Evolutionary conservation across 2,113 vertebrate species (phyloP).

Genomic region (Istiophorus platypterus): DNA sequence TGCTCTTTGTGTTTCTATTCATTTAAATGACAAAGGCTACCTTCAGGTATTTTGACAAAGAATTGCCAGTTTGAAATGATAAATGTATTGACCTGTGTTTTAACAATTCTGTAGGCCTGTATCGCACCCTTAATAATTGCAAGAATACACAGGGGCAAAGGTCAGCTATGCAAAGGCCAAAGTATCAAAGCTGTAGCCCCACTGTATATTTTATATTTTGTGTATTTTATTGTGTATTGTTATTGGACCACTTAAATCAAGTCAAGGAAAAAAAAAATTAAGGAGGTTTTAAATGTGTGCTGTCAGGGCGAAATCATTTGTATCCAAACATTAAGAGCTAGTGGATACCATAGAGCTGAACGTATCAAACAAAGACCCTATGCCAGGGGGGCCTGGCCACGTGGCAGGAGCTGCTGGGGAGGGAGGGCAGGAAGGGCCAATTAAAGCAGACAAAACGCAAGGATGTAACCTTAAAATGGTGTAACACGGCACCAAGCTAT

Average conservation of each 20-base stretch:
- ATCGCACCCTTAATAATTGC: slow-evolving; percentile 42
- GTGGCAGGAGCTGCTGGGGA: slow-evolving; percentile 72
- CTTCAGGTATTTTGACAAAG: slow-evolving; percentile 70
- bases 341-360: slow-evolving; percentile 46
- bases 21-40: slow-evolving; percentile 69
- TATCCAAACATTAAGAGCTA: slow-evolving; percentile 26
- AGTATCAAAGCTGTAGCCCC: slow-evolving; percentile 35
- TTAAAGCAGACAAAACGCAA: slow-evolving; percentile 54
- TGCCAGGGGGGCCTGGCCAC: slow-evolving; percentile 56
- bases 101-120: slow-evolving; percentile 65
- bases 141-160: slow-evolving; percentile 36
- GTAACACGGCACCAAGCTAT: slow-evolving; percentile 52
- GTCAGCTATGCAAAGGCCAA: slow-evolving; percentile 47
- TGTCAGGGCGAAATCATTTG: slow-evolving; percentile 35
- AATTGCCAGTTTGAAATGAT: slow-evolving; percentile 69
- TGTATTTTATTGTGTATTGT: slow-evolving; percentile 18
- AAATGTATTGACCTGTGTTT: slow-evolving; percentile 76
- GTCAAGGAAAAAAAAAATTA: not conserved
- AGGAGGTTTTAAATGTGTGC: slow-evolving; percentile 33
- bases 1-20: slow-evolving; percentile 66
- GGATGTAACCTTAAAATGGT: slow-evolving; percentile 52
- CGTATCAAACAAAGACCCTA: slow-evolving; percentile 40
- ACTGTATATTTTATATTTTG: slow-evolving; percentile 51
- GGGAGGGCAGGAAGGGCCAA: slow-evolving; percentile 73
- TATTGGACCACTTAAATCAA: slow-evolving; percentile 35